A percentile compares a stretch with the other conserved stretches of the same genome.
Conservation (phyloP, 2,797 vertebrate genomes). For the Clarias pachynema region DNA sequence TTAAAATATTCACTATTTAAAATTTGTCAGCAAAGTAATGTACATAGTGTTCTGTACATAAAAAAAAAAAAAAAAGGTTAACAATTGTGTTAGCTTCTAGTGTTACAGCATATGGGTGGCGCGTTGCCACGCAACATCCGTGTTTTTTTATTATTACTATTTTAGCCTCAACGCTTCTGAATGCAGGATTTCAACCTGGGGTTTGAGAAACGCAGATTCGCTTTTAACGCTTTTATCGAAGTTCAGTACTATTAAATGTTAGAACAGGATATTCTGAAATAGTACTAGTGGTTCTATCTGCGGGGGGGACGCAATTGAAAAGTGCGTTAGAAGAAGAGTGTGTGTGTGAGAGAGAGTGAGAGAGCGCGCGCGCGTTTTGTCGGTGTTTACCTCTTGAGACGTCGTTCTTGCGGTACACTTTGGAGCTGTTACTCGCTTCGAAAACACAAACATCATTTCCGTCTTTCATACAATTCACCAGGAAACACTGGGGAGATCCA, state of each 20-base stretch:
- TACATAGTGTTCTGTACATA: too few species aligned
- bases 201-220: constrained; percentile 21
- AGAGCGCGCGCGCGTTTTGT: too few species aligned
- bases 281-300: background rate
- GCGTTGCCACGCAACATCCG: too few species aligned
- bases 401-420: constrained; percentile 42
- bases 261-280: too few species aligned
- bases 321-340: background rate
- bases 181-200: background rate
- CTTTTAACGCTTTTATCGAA: background rate
- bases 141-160: too few species aligned
- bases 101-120: too few species aligned
- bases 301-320: background rate
- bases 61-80: too few species aligned
- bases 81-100: too few species aligned
- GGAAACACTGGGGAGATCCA: constrained; percentile 49
- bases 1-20: too few species aligned
- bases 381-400: constrained; percentile 50
- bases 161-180: background rate
- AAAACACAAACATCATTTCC: constrained; percentile 53
- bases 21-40: too few species aligned
- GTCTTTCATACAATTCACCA: constrained; percentile 52
- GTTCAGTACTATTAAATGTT: too few species aligned
- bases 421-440: constrained; percentile 1
- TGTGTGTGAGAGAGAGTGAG: too few species aligned